Base-by-base conservation (phyloP, 2,113 vertebrate species). In the Phainopepla nitens region DNA sequence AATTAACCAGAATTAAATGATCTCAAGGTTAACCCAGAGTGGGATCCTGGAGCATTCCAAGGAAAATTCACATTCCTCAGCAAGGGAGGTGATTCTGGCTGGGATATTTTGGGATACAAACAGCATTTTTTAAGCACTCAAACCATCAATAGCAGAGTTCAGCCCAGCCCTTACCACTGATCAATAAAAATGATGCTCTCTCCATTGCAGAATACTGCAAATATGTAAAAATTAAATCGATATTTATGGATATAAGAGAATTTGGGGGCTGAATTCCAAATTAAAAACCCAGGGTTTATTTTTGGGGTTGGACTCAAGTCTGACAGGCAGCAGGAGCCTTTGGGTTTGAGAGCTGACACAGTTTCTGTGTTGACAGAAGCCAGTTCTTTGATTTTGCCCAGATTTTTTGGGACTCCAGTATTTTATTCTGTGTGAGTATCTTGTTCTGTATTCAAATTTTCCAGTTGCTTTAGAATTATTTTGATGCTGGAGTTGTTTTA, bases 81-180 rank as follows among this genome's bases (percentile, higher is more conserved):
- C 42, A 28, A 15, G 29, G 7, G 7, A 17, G 41, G 2, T 41
- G 56, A 3, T 44, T 35, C 60, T 81, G 77, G 15, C 64, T 33
- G 77, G 62, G 78, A 21, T 45, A 3, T 49, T 84, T 45, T 39
- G 42, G 49, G 41, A 6, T 12, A 13, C 3, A 25, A 61, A 35
- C 20, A 4, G 0, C 3, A 8, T 41, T 68, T 60, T 29, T 25
- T 5, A 7, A 35, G 49, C 19, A 0, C 6, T 57, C 31, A 39
- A 47, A 27, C 22, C 33, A 50, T 50, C 31, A 13, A 6, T 1
- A 1, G n/a, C 25, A 1, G 13, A 21, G 54, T 4, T 60, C 54
- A 89, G 58, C 28, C 14, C 45, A 39, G n/a, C 60, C 25, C 23
- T 71, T 15, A 5, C 7, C 61, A 4, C 28, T 35, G 44, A 27